Evolutionary conservation across 2,888 invertebrate genomes (phyloP), one percentile per base, ranked within the genome.

Genomic region (Rapana venosa): DNA sequence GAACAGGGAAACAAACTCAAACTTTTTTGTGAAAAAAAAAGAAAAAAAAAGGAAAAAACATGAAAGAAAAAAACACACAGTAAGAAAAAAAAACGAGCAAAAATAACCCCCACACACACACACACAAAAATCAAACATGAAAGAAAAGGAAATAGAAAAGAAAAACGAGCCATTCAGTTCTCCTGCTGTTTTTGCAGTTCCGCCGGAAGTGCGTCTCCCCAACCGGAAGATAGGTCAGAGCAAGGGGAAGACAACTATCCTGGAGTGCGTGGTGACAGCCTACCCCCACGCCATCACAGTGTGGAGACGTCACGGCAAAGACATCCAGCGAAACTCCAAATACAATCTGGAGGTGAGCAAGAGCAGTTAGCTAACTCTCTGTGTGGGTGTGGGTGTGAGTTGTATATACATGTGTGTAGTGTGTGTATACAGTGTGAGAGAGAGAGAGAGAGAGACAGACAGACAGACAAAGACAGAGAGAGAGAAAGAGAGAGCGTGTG

Each of bases 211-310:
- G 32, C 90, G 92, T 58, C 91, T 96, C 87, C 93, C 94, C 26
- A 94, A 93, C 61, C 93, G 92, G 87, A 92, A 94, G 90, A 93
- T 96, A 83, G 94, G 95, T n/a, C 96, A 96, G 90, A 81, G 88
- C 36, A 86, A 91, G 79, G 95, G 95, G 26, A 94, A 93, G 90
- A 94, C 94, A 77, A 96, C 96, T 0, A 95, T 96, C 32, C 92
- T 96, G 74, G 95, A 95, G 89, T 96, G 96, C 90, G 89, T 92
- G 66, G 94, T 96, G 66, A 94, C 95, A 11, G 95, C 95, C 1
- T 94, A 94, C 89, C 96, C 96, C 0, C 94, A 94, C 47, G 94
- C 93, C 6, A 91, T 93, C 70, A 95, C 93, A 89, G 93, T 93
- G 32, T 96, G 96, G 96, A 92, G 92, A 88, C 92, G 93, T 58